Conservation (phyloP, 2,888 invertebrate species). For the Tipula lateralis region DNA sequence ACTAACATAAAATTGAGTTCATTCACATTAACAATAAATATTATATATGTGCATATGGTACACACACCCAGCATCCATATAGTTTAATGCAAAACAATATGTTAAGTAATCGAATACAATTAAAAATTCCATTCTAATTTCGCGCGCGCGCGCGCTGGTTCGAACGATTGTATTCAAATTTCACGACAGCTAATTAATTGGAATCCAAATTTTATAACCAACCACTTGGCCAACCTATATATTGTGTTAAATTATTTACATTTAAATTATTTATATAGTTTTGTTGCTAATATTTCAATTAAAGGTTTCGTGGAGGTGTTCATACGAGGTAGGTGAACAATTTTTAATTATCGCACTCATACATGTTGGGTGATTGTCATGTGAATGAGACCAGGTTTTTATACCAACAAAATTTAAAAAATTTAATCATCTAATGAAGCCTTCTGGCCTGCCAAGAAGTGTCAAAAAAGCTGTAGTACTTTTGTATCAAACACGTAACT, state of each 20-base stretch:
- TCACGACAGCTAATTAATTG: slow-evolving; percentile 16
- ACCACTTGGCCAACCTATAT: not conserved
- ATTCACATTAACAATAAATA: not conserved
- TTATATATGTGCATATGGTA: not conserved
- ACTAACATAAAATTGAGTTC: not conserved
- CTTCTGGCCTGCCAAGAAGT: too few relatives aligned
- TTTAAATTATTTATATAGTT: not conserved
- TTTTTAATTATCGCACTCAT: not conserved
- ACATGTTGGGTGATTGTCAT: not conserved
- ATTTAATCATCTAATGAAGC: too few relatives aligned
- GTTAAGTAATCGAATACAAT: not conserved
- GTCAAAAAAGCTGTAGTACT: too few relatives aligned
- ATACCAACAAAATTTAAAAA: too few relatives aligned
- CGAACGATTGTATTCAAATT: slow-evolving; percentile 14
- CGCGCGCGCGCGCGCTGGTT: too few relatives aligned
- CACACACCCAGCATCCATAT: not conserved
- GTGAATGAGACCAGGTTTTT: not conserved
- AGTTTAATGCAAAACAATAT: not conserved
- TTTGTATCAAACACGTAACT: too few relatives aligned
- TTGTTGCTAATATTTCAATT: not conserved
- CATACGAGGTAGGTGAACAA: not conserved
- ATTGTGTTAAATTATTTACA: not conserved
- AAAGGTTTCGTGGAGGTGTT: not conserved
- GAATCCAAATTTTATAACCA: not conserved
- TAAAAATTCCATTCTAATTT: not conserved